Evolutionary conservation across 92 coral and sea anemone species (phyloP).

Genomic region (Heliopora coerulea): DNA sequence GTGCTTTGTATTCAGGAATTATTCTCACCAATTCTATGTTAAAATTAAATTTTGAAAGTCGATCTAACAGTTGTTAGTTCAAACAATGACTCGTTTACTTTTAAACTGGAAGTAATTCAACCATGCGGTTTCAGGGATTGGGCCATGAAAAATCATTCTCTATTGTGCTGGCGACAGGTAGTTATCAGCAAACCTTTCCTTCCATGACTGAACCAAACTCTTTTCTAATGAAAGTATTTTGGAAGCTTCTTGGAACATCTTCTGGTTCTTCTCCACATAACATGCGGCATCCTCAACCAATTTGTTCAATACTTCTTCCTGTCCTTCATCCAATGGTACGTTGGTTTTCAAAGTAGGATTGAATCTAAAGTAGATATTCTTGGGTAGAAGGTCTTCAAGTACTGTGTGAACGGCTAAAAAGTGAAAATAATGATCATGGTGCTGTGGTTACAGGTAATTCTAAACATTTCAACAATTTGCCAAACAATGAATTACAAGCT

Average conservation of each 20-base stretch:
- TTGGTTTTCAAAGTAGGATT: constrained; percentile 87
- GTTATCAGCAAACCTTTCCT: constrained; percentile 50
- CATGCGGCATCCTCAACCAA: constrained; percentile 72
- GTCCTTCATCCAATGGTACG: constrained; percentile 85
- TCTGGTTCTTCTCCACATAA: constrained; percentile 69
- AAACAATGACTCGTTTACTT: too few relatives aligned
- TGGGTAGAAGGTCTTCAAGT: constrained; percentile 80
- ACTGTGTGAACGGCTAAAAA: constrained; percentile 87
- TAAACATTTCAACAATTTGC: too few relatives aligned
- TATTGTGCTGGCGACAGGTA: neutral
- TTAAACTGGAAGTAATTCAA: too few relatives aligned
- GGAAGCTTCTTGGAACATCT: constrained; percentile 51
- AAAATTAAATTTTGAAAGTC: too few relatives aligned
- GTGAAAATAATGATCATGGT: too few relatives aligned
- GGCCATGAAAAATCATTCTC: neutral
- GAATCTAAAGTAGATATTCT: constrained; percentile 67
- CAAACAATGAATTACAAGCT: too few relatives aligned
- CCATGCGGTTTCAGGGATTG: too few relatives aligned
- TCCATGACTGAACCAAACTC: constrained; percentile 52
- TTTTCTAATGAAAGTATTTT: constrained; percentile 59
- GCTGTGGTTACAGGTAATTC: too few relatives aligned
- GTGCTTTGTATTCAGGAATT: too few relatives aligned
- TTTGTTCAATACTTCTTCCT: constrained; percentile 72
- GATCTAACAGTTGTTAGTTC: too few relatives aligned
- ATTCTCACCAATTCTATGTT: too few relatives aligned